phyloP scores from a whole-genome alignment of 2,113 vertebrate genomes.

The Alectura lathami region DNA sequence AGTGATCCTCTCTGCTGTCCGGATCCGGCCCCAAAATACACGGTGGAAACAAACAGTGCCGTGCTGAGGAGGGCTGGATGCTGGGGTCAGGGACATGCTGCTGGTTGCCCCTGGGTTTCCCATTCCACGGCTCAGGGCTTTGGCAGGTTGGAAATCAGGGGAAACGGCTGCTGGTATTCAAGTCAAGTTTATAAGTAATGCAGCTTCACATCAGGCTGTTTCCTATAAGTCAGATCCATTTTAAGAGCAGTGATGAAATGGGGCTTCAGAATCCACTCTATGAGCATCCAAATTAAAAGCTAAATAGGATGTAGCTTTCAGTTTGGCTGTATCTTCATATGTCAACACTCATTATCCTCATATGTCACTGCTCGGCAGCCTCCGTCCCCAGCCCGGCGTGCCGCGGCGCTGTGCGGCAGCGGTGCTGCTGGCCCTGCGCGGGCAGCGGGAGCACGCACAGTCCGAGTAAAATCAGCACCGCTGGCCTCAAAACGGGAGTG shows the following conservation, averaged over 20 bases:
- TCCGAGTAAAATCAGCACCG: background rate
- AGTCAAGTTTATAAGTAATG: conserved; percentile 62
- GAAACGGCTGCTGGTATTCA: background rate
- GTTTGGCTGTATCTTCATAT: conserved; percentile 74
- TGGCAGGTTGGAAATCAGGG: fast-evolving
- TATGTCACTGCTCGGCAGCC: background rate
- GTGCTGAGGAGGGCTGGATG: background rate
- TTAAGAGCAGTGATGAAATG: conserved; percentile 62
- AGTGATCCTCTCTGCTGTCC: fast-evolving
- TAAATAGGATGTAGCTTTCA: conserved; percentile 83
- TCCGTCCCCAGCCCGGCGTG: background rate
- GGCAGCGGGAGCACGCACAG: background rate
- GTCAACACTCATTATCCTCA: conserved; percentile 76
- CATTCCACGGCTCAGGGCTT: fast-evolving
- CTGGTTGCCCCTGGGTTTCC: background rate
- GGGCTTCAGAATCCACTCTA: conserved; percentile 72
- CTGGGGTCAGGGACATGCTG: background rate
- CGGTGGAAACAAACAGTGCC: fast-evolving
- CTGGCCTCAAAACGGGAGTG: background rate
- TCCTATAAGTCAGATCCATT: conserved; percentile 80
- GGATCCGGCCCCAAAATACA: fast-evolving
- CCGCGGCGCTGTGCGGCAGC: background rate
- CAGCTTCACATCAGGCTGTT: conserved; percentile 74
- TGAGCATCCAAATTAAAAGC: conserved; percentile 82
- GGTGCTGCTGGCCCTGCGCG: background rate